Evolutionary conservation across 2,113 vertebrate genomes (phyloP).

Genomic region (Forbesichthys agassizii): DNA sequence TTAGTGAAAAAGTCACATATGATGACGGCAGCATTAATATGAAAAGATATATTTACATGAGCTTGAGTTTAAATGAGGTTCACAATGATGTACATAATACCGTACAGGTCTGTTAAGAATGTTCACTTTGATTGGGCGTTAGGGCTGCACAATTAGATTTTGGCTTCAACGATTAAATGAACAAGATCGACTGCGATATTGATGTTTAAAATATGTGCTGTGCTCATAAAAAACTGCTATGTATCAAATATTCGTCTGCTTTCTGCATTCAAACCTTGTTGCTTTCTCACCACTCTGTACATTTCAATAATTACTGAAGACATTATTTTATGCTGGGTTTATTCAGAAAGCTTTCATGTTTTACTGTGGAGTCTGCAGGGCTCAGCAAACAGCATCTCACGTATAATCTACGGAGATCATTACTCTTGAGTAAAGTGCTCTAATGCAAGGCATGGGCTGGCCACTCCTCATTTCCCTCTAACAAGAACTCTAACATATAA

Average conservation of each 20-base stretch:
- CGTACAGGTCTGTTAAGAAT: constrained; percentile 29
- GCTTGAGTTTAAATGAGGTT: too few relatives aligned
- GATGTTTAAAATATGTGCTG: too few relatives aligned
- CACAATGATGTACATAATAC: too few relatives aligned
- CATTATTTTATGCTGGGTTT: constrained; percentile 37
- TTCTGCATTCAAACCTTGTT: constrained; percentile 50
- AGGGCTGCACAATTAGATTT: too few relatives aligned
- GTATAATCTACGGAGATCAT: constrained; percentile 49
- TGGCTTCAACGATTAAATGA: too few relatives aligned
- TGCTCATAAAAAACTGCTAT: too few relatives aligned
- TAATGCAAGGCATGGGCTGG: constrained; percentile 24
- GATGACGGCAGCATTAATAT: too few relatives aligned
- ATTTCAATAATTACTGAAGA: constrained; percentile 64
- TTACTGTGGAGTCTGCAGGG: constrained; percentile 31
- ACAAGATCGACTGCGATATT: too few relatives aligned
- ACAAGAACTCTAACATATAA: constrained; percentile 18
- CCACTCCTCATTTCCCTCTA: constrained; percentile 14
- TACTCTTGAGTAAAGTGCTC: constrained; percentile 46
- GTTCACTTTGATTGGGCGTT: constrained; percentile 32
- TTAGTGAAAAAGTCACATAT: too few relatives aligned
- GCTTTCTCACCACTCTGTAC: constrained; percentile 39
- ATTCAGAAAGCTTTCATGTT: constrained; percentile 62
- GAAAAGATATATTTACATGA: too few relatives aligned
- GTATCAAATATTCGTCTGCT: not conserved
- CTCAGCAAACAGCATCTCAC: constrained; percentile 32